A percentile compares a stretch with the other conserved stretches of the same genome.
phyloP scores from a whole-genome alignment of 2,888 invertebrate genomes.

The Ctena decussata region DNA sequence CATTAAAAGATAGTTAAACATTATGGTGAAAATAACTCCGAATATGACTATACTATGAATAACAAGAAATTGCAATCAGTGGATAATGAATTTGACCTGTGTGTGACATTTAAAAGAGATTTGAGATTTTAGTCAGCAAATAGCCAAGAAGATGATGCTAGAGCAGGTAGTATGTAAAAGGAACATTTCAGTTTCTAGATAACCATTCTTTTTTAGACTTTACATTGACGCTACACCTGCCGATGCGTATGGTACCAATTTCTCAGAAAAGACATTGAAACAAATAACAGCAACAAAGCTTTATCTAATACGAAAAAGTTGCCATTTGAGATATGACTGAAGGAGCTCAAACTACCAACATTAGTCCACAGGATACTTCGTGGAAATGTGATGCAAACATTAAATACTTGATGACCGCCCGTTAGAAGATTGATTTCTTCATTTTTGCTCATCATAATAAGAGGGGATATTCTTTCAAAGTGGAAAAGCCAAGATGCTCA shows the following conservation, averaged over 20 bases:
- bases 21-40: slow-evolving; percentile 19
- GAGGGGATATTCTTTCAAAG: neutral
- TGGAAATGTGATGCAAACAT: slow-evolving; percentile 11
- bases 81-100: neutral
- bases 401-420: neutral
- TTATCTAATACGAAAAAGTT: neutral
- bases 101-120: slow-evolving; percentile 14
- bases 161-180: slow-evolving; percentile 31
- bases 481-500: too few relatives aligned
- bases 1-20: slow-evolving; percentile 2
- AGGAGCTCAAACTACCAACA: slow-evolving; percentile 14
- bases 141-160: slow-evolving; percentile 30
- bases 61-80: neutral
- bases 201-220: slow-evolving; percentile 17
- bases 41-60: slow-evolving; percentile 21
- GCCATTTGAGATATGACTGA: neutral
- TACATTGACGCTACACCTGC: neutral
- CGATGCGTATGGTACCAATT: neutral
- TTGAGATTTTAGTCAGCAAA: slow-evolving; percentile 28
- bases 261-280: neutral
- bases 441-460: neutral
- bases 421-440: slow-evolving; percentile 3
- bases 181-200: slow-evolving; percentile 27
- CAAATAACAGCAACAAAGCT: slow-evolving; percentile 17
- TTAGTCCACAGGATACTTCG: neutral